A percentile compares a stretch with the other conserved stretches of the same genome.
Evolutionary conservation across 2,113 vertebrate species (phyloP).

Genomic region (Tachysurus vachellii): DNA sequence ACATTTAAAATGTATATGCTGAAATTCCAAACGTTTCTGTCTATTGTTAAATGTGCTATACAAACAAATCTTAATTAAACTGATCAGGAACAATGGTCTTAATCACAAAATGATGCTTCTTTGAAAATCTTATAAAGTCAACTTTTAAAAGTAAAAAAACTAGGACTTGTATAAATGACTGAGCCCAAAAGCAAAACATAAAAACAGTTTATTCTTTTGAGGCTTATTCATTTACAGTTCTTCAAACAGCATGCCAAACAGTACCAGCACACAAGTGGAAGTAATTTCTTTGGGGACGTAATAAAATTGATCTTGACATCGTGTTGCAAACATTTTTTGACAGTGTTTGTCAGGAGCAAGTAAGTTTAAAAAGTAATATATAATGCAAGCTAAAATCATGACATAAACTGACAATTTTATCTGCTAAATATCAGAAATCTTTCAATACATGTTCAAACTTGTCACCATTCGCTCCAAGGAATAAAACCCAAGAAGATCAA

Average conservation of each 20-base stretch:
- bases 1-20: too few species aligned
- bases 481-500: background rate
- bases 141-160: background rate
- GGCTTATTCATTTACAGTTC: conserved; percentile 12
- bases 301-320: conserved; percentile 21
- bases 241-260: background rate
- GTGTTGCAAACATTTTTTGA: background rate
- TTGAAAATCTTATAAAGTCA: background rate
- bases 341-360: background rate
- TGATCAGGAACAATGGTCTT: background rate
- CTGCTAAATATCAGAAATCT: background rate
- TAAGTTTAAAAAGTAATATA: background rate
- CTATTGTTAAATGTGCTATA: too few species aligned
- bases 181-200: conserved; percentile 43
- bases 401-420: background rate
- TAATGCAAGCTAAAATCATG: background rate
- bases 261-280: background rate
- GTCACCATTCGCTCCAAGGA: background rate
- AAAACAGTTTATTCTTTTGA: conserved; percentile 35
- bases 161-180: conserved; percentile 50
- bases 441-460: background rate
- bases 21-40: too few species aligned
- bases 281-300: background rate
- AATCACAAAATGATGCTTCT: background rate
- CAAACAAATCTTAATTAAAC: too few species aligned